phyloP scores from a whole-genome alignment of 1,140 invertebrate species.

The Melipona quadrifasciata region DNA sequence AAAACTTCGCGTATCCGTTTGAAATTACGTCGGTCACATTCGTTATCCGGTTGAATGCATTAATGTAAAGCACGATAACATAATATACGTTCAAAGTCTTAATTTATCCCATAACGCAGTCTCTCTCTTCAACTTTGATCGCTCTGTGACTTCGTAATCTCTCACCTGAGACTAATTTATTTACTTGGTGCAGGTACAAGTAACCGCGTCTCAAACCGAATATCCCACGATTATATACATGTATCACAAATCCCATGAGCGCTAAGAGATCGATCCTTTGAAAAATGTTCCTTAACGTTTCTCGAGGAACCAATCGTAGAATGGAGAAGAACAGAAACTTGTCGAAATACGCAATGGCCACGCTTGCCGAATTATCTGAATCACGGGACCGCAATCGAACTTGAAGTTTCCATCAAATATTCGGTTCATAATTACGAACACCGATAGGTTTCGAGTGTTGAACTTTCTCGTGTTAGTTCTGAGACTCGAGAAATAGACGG shows the following conservation, averaged over 20 bases:
- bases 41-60: not conserved
- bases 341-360: not conserved
- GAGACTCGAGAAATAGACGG: constrained; percentile 3
- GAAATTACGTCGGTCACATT: not conserved
- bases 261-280: not conserved
- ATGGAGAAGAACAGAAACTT: not conserved
- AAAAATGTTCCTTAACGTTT: not conserved
- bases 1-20: not conserved
- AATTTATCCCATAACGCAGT: not conserved
- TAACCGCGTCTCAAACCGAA: not conserved
- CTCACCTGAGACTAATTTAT: constrained; percentile 3
- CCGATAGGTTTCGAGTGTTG: constrained; percentile 38
- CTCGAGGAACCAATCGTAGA: not conserved
- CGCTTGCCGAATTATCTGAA: not conserved
- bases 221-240: not conserved
- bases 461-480: constrained; percentile 19
- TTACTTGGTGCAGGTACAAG: not conserved
- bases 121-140: not conserved
- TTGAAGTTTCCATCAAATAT: constrained; percentile 1
- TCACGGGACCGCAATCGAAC: not conserved
- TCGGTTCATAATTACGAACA: constrained; percentile 26
- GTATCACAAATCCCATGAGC: not conserved
- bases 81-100: not conserved
- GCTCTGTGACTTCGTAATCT: not conserved
- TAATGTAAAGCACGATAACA: not conserved